Evolutionary conservation across 2,888 invertebrate species (phyloP), one percentile per base, ranked within the genome.

Genomic region (Drosophila parthenogenetica): DNA sequence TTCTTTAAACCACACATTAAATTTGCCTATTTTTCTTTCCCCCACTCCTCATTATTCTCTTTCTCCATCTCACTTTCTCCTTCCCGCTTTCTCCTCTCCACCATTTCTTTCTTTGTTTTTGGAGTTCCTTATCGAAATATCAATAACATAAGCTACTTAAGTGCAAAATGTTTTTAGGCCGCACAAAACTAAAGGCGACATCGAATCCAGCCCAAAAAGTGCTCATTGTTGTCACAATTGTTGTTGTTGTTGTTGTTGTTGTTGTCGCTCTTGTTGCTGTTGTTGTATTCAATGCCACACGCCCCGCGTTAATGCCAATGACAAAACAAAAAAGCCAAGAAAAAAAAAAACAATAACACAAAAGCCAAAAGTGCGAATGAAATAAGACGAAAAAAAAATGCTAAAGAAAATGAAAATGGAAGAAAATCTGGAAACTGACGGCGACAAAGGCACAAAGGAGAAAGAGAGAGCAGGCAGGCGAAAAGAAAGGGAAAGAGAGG

Each of bases 121-220:
- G 2, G 22, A 46, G 45, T 69, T 76, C 55, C 64, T 72, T 73
- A 78, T 62, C 75, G 61, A 67, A 73, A 73, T 78, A 80, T 78
- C 78, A 80, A 78, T 78, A 77, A 69, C 80, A 77, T 79, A 77
- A 79, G 78, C 80, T 80, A 77, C 80, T 80, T 79, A 80, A 69
- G 65, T 59, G 80, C 63, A 54, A 69, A 73, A 71, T 74, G 75
- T 69, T 69, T 63, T 62, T 25, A 16, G 67, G 50, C 50, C 61
- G 55, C 55, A 37, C 37, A 54, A 35, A 59, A 53, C 67, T 67
- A 42, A 43, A 59, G 48, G 54, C 54, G 65, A 72, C 58, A 58
- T 22, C 17, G 57, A 46, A 43, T 19, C 16, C 57, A 13, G 39
- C 5, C 37, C 25, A 37, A 10, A 48, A 8, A 45, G 22, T 45